These are phyloP conservation scores for Apodemia mormo DNA, from an alignment of 2,888 invertebrate genomes.

Conservation along the genomic window DNA sequence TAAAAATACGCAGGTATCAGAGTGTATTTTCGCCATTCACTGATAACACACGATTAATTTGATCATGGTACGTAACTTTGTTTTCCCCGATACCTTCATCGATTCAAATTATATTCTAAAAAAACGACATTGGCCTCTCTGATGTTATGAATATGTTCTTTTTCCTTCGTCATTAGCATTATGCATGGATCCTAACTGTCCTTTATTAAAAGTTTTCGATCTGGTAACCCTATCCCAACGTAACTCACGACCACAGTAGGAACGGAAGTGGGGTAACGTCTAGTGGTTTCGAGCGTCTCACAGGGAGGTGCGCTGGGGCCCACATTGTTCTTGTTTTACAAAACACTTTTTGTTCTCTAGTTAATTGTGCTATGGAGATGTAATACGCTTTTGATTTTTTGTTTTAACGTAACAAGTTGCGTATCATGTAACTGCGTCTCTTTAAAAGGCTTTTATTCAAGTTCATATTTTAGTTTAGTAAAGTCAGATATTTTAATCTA, in stretches of 20 bases:
- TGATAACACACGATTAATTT: too few relatives aligned
- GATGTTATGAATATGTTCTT: background rate
- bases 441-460: background rate
- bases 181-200: background rate
- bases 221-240: slow-evolving; percentile 38
- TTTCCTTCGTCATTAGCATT: background rate
- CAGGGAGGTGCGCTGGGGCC: slow-evolving; percentile 51
- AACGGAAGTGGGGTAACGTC: slow-evolving; percentile 54
- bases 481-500: too few relatives aligned
- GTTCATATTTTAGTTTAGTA: background rate
- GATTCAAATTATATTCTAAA: too few relatives aligned
- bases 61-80: too few relatives aligned
- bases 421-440: slow-evolving; percentile 22
- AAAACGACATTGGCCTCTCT: background rate
- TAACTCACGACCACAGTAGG: slow-evolving; percentile 59
- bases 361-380: slow-evolving; percentile 30
- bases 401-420: slow-evolving; percentile 16
- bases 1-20: too few relatives aligned
- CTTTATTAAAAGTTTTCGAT: background rate
- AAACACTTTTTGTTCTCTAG: slow-evolving; percentile 33
- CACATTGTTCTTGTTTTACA: slow-evolving; percentile 43
- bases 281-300: slow-evolving; percentile 50
- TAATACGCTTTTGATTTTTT: slow-evolving; percentile 23
- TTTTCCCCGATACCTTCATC: too few relatives aligned
- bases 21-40: too few relatives aligned